Conservation (phyloP, 2,797 vertebrate genomes). For the Bradypodion pumilum region DNA sequence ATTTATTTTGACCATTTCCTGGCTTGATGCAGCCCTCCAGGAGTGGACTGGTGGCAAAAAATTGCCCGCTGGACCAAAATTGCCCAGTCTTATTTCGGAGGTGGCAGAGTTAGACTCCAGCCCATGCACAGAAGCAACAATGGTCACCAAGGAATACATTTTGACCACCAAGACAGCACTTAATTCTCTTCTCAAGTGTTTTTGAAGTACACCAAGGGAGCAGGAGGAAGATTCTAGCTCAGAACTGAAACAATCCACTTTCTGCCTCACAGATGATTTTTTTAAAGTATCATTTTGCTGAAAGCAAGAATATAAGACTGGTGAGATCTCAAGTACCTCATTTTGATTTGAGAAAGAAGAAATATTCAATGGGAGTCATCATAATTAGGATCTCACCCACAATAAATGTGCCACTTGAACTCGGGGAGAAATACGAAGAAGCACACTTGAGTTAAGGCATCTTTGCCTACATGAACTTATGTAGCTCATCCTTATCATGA, state of each 20-base stretch:
- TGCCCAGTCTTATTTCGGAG: too few species aligned
- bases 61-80: too few species aligned
- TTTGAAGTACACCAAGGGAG: too few species aligned
- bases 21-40: too few species aligned
- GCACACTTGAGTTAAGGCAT: fast-evolving
- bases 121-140: neutral
- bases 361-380: neutral
- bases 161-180: neutral
- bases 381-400: neutral
- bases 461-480: fast-evolving
- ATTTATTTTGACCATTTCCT: too few species aligned
- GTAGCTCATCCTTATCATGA: neutral
- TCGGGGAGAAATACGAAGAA: fast-evolving
- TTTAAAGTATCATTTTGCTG: slow-evolving; percentile 47
- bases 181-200: neutral
- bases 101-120: neutral
- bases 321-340: fast-evolving
- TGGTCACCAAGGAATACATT: neutral
- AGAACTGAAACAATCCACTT: slow-evolving; percentile 57
- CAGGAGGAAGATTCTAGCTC: neutral
- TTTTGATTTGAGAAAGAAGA: neutral
- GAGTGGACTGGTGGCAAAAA: too few species aligned
- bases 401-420: fast-evolving
- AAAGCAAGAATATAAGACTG: slow-evolving; percentile 49
- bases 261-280: slow-evolving; percentile 47